These are phyloP conservation scores for Stenodera caucasica DNA, from an alignment of 2,888 invertebrate species.

Conservation along the genomic window DNA sequence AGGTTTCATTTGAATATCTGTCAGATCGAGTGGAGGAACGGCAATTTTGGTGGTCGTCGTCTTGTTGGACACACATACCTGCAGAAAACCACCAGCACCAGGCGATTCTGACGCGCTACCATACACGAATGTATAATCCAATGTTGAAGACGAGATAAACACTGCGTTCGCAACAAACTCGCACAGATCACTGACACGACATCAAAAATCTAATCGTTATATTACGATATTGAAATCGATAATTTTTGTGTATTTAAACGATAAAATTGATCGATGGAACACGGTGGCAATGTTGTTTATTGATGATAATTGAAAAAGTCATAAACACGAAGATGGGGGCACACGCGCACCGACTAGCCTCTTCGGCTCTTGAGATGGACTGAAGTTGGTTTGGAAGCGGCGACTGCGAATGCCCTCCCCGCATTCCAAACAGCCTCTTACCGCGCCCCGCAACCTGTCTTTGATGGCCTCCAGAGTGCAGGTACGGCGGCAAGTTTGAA, in stretches of 20 bases:
- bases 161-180: constrained; percentile 27
- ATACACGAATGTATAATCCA: constrained; percentile 41
- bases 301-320: neutral
- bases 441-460: constrained; percentile 51
- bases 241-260: no score
- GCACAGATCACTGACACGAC: constrained; percentile 30
- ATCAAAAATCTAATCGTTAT: no score
- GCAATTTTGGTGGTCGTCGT: neutral
- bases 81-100: constrained; percentile 38
- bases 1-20: constrained; percentile 45
- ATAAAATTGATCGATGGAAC: neutral
- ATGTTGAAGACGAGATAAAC: constrained; percentile 28
- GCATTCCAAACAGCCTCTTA: constrained; percentile 55
- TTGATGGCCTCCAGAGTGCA: constrained; percentile 41
- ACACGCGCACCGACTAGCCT: constrained; percentile 41
- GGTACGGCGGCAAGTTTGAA: constrained; percentile 50
- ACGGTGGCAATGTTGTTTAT: neutral
- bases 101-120: constrained; percentile 35
- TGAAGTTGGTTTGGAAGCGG: constrained; percentile 49
- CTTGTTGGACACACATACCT: constrained; percentile 38
- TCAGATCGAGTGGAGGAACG: constrained; percentile 29
- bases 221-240: no score
- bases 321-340: constrained; percentile 25
- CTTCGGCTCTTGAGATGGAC: constrained; percentile 52
- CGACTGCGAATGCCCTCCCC: constrained; percentile 47